Conservation (phyloP, 2,113 vertebrate genomes). For the Lucifuga dentata region DNA sequence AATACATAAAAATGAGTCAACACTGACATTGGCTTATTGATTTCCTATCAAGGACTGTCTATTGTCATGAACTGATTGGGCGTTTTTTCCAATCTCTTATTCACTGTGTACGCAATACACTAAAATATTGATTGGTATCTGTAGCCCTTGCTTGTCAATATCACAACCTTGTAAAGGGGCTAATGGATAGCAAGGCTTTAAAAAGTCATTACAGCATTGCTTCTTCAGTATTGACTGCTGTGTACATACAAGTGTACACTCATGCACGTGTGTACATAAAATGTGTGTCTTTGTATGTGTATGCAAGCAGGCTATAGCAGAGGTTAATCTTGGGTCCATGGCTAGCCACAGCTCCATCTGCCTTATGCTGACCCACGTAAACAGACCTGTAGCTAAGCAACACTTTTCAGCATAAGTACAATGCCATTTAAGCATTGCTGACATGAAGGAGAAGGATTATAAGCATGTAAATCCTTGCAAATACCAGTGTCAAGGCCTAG, state of each 20-base stretch:
- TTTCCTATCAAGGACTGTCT: slow-evolving; percentile 51
- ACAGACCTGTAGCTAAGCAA: slow-evolving; percentile 60
- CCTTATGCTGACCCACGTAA: slow-evolving; percentile 22
- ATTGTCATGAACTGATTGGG: slow-evolving; percentile 52
- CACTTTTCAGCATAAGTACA: slow-evolving; percentile 14
- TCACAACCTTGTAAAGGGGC: slow-evolving; percentile 70
- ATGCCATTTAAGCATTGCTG: slow-evolving; percentile 10
- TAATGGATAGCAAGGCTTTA: slow-evolving; percentile 70
- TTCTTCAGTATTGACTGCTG: slow-evolving; percentile 65
- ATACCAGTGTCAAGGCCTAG: neutral
- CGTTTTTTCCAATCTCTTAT: slow-evolving; percentile 68
- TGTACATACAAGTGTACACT: slow-evolving; percentile 18
- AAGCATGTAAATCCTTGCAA: neutral
- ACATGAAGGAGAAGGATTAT: neutral
- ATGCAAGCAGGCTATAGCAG: slow-evolving; percentile 21
- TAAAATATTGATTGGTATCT: slow-evolving; percentile 62
- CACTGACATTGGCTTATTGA: slow-evolving; percentile 59
- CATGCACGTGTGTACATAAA: slow-evolving; percentile 6
- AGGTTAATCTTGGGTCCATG: slow-evolving; percentile 66
- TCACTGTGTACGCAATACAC: slow-evolving; percentile 62
- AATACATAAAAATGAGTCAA: slow-evolving; percentile 50
- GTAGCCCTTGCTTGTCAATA: slow-evolving; percentile 71
- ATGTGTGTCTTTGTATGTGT: neutral
- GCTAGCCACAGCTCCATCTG: slow-evolving; percentile 49
- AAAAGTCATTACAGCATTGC: slow-evolving; percentile 77